Conservation (phyloP, 2,888 invertebrate species). For the Eledone cirrhosa region DNA sequence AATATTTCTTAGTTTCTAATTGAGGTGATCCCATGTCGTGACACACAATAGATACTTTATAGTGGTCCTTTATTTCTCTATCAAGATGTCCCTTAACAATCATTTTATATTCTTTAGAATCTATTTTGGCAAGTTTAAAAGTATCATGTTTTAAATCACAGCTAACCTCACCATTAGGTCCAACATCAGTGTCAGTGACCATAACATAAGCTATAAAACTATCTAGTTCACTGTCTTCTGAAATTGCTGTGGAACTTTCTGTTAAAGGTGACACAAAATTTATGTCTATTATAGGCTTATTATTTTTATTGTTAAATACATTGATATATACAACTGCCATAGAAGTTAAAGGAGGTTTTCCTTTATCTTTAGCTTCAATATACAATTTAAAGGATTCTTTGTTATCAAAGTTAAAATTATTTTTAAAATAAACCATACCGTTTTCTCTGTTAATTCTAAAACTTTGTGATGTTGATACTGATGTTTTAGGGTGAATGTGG, state of each 20-base stretch:
- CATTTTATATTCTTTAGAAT: constrained; percentile 44
- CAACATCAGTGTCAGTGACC: constrained; percentile 44
- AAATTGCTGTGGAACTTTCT: constrained; percentile 37
- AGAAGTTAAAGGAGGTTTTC: constrained; percentile 14
- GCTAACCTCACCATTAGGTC: constrained; percentile 47
- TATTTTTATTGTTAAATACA: constrained; percentile 88
- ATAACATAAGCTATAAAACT: constrained; percentile 46
- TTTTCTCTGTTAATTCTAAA: not conserved
- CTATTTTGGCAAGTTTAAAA: constrained; percentile 42
- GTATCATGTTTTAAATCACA: constrained; percentile 39
- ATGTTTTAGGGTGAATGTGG: constrained; percentile 1
- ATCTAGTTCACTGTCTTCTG: constrained; percentile 46
- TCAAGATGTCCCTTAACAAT: constrained; percentile 42
- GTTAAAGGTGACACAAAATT: constrained; percentile 38
- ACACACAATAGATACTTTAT: constrained; percentile 40
- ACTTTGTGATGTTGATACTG: not conserved
- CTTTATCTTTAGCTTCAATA: not conserved
- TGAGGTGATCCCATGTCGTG: constrained; percentile 44
- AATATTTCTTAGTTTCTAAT: constrained; percentile 31
- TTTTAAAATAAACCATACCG: not conserved
- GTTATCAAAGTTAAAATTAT: constrained; percentile 1
- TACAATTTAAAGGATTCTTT: not conserved
- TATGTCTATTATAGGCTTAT: constrained; percentile 77
- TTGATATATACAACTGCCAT: constrained; percentile 43
- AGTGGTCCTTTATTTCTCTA: constrained; percentile 37